Conservation (phyloP, 2,888 invertebrate genomes). For the Leistus spinibarbis region DNA sequence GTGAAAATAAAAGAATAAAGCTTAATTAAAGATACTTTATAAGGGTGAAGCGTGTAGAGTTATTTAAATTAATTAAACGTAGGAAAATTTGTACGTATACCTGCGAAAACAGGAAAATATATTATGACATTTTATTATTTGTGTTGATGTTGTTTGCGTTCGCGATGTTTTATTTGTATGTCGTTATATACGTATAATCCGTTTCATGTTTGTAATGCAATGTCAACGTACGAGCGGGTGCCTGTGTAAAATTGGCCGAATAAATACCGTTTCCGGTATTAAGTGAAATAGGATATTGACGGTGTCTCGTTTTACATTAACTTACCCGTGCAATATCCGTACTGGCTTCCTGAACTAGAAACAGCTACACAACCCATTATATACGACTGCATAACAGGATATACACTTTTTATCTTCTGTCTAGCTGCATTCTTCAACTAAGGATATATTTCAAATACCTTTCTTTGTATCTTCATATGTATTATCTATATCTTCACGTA, state of each 20-base stretch:
- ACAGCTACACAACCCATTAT: neutral
- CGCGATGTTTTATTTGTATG: neutral
- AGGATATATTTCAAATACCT: neutral
- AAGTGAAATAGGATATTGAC: constrained; percentile 38
- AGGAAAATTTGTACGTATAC: too few species aligned
- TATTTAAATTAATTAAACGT: constrained; percentile 32
- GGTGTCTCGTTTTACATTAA: constrained; percentile 32
- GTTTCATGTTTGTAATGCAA: neutral
- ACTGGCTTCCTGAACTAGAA: neutral
- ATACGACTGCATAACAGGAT: neutral
- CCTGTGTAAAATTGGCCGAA: constrained; percentile 29
- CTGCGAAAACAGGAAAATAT: neutral
- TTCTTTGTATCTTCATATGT: neutral
- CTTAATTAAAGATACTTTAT: neutral
- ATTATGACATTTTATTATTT: neutral
- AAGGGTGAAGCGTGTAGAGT: constrained; percentile 4
- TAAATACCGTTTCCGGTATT: constrained; percentile 35
- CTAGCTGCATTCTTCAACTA: neutral
- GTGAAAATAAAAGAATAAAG: too few species aligned
- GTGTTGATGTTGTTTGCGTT: too few species aligned
- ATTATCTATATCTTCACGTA: neutral
- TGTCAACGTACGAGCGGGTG: neutral
- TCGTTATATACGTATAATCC: neutral
- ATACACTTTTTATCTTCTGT: neutral
- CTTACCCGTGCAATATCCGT: constrained; percentile 23